Evolutionary conservation across 2,888 invertebrate genomes (phyloP).

Genomic region (Agonopterix heracliana): DNA sequence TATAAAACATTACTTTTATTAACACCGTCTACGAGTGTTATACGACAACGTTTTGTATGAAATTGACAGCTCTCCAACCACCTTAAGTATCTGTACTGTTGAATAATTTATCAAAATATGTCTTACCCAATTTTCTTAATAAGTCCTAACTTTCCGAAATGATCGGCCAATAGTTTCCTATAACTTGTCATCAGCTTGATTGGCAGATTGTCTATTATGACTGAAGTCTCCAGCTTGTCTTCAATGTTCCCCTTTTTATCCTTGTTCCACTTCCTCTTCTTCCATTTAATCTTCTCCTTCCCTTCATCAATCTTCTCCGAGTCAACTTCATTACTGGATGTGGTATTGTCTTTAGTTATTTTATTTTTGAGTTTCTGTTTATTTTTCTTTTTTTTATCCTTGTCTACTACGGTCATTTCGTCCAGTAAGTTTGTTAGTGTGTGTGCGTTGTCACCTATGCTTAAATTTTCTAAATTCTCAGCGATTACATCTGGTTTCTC

Average conservation of each 20-base stretch:
- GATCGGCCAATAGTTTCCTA: slow-evolving; percentile 44
- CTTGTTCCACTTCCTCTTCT: slow-evolving; percentile 59
- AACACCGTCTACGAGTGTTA: no score
- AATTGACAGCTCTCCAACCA: no score
- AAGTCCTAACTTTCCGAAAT: slow-evolving; percentile 48
- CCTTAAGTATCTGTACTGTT: no score
- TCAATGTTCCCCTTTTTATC: slow-evolving; percentile 37
- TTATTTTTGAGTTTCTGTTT: slow-evolving; percentile 35
- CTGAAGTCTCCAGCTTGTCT: slow-evolving; percentile 26
- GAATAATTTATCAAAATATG: no score
- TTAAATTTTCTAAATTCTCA: slow-evolving; percentile 50
- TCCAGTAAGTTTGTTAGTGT: slow-evolving; percentile 52
- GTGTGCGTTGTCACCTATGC: slow-evolving; percentile 58
- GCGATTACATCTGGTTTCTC: slow-evolving; percentile 41
- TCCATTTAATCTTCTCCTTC: slow-evolving; percentile 54
- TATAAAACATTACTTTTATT: no score
- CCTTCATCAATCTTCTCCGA: slow-evolving; percentile 27
- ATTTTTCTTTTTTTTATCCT: slow-evolving; percentile 42
- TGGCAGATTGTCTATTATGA: slow-evolving; percentile 56
- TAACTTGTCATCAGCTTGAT: slow-evolving; percentile 44
- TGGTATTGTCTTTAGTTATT: slow-evolving; percentile 13
- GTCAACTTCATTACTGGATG: slow-evolving; percentile 19
- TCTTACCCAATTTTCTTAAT: slow-evolving; percentile 56
- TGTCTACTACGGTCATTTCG: slow-evolving; percentile 60
- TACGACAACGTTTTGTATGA: no score